Conservation (phyloP, 2,797 vertebrate species). For the Threskiornis aethiopicus region DNA sequence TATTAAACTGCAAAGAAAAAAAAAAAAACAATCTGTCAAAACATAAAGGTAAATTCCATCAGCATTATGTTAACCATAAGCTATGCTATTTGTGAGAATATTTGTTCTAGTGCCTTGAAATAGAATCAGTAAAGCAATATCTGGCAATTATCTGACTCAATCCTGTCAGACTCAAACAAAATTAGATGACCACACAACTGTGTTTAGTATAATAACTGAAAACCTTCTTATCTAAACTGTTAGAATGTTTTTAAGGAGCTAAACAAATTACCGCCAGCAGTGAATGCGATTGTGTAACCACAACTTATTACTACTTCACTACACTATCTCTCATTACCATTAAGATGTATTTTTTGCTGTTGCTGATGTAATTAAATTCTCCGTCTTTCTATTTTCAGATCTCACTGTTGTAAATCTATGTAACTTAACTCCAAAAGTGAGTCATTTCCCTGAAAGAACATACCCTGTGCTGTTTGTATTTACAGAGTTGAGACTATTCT, state of each 20-base stretch:
- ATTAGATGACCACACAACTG: not conserved
- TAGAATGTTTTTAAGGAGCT: not conserved
- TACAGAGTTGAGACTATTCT: not conserved
- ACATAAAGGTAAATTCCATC: constrained; percentile 2
- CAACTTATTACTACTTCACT: not conserved
- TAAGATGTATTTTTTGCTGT: not conserved
- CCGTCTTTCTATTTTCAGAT: not conserved
- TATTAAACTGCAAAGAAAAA: constrained; percentile 14
- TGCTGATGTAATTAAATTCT: not conserved
- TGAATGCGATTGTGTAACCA: not conserved
- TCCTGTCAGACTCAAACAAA: not conserved
- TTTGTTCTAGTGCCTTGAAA: not conserved
- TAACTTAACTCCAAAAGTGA: not conserved
- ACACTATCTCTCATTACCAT: not conserved
- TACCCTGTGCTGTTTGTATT: not conserved
- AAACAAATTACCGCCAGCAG: not conserved
- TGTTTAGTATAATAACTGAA: not conserved
- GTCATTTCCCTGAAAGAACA: not conserved
- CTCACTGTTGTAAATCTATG: not conserved
- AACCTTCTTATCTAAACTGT: not conserved
- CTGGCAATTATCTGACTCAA: not conserved
- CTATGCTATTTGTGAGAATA: not conserved
- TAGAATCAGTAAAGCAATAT: not conserved
- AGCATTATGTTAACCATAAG: not conserved
- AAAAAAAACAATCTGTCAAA: constrained; percentile 8